These are phyloP conservation scores for Axinella damicornis DNA, from an alignment of 37 sponge, comb jelly and placozoan genomes.

Conservation along the genomic window DNA sequence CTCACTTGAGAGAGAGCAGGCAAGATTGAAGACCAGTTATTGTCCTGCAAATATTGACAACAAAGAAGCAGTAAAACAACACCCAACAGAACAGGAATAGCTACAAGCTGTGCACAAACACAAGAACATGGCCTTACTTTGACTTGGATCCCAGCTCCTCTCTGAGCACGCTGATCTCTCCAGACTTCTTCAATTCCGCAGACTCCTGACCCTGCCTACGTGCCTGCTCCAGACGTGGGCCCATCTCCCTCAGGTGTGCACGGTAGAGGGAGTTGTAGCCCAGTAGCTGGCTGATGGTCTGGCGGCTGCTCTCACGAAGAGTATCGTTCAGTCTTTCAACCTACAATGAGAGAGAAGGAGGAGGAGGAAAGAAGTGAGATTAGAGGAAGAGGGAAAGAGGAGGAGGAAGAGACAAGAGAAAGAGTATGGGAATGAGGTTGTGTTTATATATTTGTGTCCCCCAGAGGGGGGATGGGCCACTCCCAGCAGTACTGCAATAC, in stretches of 20 bases:
- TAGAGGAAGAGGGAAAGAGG: neutral
- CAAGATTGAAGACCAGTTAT: constrained; percentile 59
- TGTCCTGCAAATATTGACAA: constrained; percentile 44
- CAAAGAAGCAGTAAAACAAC: constrained; percentile 7
- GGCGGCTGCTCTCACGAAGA: no score
- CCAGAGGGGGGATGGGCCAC: constrained; percentile 65
- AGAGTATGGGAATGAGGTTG: neutral
- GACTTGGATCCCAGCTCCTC: constrained; percentile 63
- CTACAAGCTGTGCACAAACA: no score
- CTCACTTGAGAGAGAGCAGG: constrained; percentile 63
- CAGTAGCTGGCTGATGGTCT: constrained; percentile 12
- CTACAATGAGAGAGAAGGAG: neutral
- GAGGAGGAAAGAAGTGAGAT: neutral
- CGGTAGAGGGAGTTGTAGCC: constrained; percentile 27
- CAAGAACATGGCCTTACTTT: neutral
- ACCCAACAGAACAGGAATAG: no score
- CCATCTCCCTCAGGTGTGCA: constrained; percentile 61
- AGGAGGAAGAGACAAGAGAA: neutral
- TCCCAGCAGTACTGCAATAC: constrained; percentile 69
- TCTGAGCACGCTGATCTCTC: constrained; percentile 68
- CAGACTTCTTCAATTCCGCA: constrained; percentile 60
- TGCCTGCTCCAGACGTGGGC: constrained; percentile 52
- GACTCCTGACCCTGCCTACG: constrained; percentile 57
- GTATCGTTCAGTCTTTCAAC: no score
- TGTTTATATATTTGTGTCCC: neutral